Evolutionary conservation across 1,140 invertebrate genomes (phyloP).

Genomic region (Leptinotarsa defecta): DNA sequence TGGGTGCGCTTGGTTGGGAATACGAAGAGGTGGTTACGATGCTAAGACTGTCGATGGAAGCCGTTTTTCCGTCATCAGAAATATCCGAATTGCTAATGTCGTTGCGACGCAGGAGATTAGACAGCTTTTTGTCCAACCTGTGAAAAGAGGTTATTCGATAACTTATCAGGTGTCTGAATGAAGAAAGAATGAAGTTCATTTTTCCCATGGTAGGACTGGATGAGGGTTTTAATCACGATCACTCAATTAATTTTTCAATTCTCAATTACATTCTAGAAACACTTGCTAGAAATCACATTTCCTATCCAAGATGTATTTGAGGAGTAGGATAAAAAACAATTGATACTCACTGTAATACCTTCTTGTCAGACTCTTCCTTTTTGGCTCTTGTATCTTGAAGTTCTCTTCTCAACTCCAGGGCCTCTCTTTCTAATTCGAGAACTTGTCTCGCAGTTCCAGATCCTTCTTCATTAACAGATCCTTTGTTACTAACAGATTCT

Average conservation of each 20-base stretch:
- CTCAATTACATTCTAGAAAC: no score
- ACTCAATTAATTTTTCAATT: no score
- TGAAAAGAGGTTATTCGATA: constrained; percentile 10
- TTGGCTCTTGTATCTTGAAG: constrained; percentile 59
- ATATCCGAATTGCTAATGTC: constrained; percentile 44
- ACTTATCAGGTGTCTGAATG: no score
- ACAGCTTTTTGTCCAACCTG: constrained; percentile 48
- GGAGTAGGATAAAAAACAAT: no score
- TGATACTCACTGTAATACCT: constrained; percentile 59
- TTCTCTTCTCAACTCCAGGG: constrained; percentile 57
- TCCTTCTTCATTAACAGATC: constrained; percentile 38
- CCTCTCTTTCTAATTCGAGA: constrained; percentile 53
- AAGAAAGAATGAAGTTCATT: no score
- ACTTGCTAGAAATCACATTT: no score
- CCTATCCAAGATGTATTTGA: no score
- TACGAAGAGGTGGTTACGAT: constrained; percentile 46
- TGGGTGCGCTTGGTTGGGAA: constrained; percentile 36
- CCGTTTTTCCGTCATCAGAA: constrained; percentile 49
- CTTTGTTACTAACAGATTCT: constrained; percentile 32
- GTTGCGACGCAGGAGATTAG: constrained; percentile 42
- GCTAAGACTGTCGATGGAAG: constrained; percentile 48
- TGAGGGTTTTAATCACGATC: not conserved
- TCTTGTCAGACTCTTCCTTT: constrained; percentile 60
- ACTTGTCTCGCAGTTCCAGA: constrained; percentile 49
- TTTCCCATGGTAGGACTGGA: not conserved